Evolutionary conservation across 2,888 invertebrate species (phyloP).

Genomic region (Petrolisthes manimaculis): DNA sequence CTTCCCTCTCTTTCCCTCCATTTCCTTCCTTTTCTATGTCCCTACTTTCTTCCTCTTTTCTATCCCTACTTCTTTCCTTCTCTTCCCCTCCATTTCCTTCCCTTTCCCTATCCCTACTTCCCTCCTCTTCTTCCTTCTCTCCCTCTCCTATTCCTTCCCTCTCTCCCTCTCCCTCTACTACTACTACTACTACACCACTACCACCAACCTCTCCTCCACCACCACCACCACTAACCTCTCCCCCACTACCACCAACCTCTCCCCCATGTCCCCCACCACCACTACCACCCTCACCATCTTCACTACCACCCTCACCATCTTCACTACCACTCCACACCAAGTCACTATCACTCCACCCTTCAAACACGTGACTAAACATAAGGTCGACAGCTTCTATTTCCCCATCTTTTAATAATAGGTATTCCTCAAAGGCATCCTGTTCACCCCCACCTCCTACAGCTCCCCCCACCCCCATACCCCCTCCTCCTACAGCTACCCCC

Average conservation of each 20-base stretch:
- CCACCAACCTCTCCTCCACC: background rate
- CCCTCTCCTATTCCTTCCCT: background rate
- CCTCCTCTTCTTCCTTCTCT: background rate
- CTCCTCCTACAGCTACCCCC: background rate
- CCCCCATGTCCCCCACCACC: background rate
- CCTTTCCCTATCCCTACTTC: background rate
- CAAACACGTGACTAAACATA: slow-evolving; percentile 50
- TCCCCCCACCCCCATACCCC: background rate
- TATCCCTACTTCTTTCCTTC: background rate
- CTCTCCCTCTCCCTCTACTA: background rate
- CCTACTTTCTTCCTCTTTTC: background rate
- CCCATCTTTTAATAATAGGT: slow-evolving; percentile 32
- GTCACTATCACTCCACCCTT: slow-evolving; percentile 39
- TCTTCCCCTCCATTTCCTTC: background rate
- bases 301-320: background rate
- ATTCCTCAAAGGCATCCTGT: slow-evolving; percentile 48
- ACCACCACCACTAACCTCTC: background rate
- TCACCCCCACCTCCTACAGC: slow-evolving; percentile 43
- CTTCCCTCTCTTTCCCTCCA: background rate
- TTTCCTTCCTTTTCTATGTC: background rate
- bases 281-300: slow-evolving; percentile 1
- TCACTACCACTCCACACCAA: slow-evolving; percentile 29
- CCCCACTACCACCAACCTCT: background rate
- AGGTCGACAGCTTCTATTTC: slow-evolving; percentile 45
- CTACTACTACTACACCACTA: background rate